Evolutionary conservation across 2,113 vertebrate genomes (phyloP), one percentile per base, ranked within the genome.

Genomic region (Petrocephalus microphthalmus): DNA sequence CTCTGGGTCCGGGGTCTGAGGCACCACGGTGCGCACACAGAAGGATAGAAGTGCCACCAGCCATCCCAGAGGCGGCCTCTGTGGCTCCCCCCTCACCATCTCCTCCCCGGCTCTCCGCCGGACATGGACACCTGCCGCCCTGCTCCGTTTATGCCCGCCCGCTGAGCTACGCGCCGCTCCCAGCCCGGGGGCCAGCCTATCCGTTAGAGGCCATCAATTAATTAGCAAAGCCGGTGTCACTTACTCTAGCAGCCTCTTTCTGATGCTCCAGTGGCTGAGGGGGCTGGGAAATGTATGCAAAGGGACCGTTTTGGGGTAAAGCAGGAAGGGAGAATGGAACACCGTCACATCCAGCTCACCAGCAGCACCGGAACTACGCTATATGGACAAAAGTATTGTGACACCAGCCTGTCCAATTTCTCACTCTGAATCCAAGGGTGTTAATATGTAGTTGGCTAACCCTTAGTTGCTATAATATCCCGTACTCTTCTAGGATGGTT

Each of bases 1-100:
- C 95, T 95, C 95, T 22, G 95, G 95, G 88, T 96, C 95, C 33
- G 94, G 95, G 89, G 95, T 84, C 93, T 96, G 95, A 51, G 95
- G 95, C 74, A 93, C 90, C 2, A 93, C 94, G 11, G 90, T 90
- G 89, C 94, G 94, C 89, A 93, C 89, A 78, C 93, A 94, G 84
- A 95, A 93, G 83, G 94, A 94, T 90, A 96, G 92, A 89, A 96
- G 89, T 82, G 94, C 91, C 15, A 92, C 89, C 87, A 92, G 93
- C 81, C 91, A 93, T 90, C 85, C 88, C 89, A 94, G 91, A 7
- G 92, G 87, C 17, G 92, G 90, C 87, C 92, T 91, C 25, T 89
- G 87, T 78, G 93, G 91, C 93, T 91, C 92, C 90, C 94, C 92
- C 90, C 91, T 93, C 89, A 91, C 92, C 95, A 95, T 95, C 89